phyloP scores from a whole-genome alignment of 2,888 invertebrate genomes.

The Lepidocyrtoides sp. region DNA sequence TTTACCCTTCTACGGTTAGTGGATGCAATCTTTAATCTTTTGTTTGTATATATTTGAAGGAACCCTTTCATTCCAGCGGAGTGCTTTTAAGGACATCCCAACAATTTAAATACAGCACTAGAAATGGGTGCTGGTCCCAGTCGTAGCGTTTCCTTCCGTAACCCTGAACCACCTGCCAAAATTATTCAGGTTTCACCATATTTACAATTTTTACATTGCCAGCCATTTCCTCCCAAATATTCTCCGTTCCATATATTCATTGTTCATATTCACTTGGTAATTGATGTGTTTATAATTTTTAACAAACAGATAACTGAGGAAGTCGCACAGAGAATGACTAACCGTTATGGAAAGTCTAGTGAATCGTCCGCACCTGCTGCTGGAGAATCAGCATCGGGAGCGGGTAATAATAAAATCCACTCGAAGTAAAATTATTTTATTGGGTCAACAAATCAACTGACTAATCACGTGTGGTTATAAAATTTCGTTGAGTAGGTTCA shows the following conservation, averaged over 20 bases:
- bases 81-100: not conserved
- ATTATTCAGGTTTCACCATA: constrained; percentile 75
- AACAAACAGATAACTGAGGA: constrained; percentile 74
- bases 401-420: too few relatives aligned
- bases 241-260: too few relatives aligned
- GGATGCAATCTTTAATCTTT: not conserved
- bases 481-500: constrained; percentile 3
- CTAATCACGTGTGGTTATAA: not conserved
- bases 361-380: constrained; percentile 4
- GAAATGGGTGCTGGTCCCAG: constrained; percentile 80
- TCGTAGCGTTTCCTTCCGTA: constrained; percentile 76
- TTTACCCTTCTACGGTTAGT: too few relatives aligned
- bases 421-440: too few relatives aligned
- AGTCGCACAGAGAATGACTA: constrained; percentile 80
- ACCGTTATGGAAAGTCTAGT: constrained; percentile 66
- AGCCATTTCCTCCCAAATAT: too few relatives aligned
- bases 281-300: not conserved
- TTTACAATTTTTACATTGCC: constrained; percentile 2
- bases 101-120: constrained; percentile 45
- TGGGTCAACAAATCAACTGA: too few relatives aligned
- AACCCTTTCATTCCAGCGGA: not conserved
- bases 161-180: constrained; percentile 80
- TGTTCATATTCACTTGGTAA: not conserved
- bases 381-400: constrained; percentile 1
- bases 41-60: not conserved